phyloP scores from a whole-genome alignment of 2,113 vertebrate genomes.

The Fregetta grallaria region DNA sequence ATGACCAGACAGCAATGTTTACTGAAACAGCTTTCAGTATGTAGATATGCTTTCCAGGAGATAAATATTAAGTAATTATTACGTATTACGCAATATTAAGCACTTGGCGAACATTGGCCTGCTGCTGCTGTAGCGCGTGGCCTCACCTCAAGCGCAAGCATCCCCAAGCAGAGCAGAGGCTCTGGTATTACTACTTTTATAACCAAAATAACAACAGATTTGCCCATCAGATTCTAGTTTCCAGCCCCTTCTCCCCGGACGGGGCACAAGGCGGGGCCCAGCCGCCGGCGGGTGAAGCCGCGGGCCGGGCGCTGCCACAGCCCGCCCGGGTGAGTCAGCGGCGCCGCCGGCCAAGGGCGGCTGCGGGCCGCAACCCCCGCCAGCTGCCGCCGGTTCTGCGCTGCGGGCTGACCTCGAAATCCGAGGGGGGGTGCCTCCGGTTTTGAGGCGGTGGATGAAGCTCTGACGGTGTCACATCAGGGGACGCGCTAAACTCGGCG shows the following conservation, averaged over 20 bases:
- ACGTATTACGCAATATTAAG: background rate
- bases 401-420: too few species aligned
- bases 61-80: too few species aligned
- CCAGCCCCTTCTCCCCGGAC: accelerated
- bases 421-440: too few species aligned
- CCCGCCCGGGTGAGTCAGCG: background rate
- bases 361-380: background rate
- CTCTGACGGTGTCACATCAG: background rate
- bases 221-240: too few species aligned
- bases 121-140: accelerated
- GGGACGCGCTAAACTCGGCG: background rate
- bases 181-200: background rate
- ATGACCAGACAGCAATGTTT: background rate
- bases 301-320: background rate
- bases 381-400: background rate
- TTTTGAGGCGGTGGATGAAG: accelerated
- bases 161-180: background rate
- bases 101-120: background rate
- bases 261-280: background rate
- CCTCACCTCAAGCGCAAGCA: background rate
- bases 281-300: background rate
- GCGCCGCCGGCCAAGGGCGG: background rate
- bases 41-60: background rate
- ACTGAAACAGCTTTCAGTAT: background rate
- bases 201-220: background rate